Base-by-base conservation (phyloP, 2,113 vertebrate species). In the Paralichthys olivaceus region DNA sequence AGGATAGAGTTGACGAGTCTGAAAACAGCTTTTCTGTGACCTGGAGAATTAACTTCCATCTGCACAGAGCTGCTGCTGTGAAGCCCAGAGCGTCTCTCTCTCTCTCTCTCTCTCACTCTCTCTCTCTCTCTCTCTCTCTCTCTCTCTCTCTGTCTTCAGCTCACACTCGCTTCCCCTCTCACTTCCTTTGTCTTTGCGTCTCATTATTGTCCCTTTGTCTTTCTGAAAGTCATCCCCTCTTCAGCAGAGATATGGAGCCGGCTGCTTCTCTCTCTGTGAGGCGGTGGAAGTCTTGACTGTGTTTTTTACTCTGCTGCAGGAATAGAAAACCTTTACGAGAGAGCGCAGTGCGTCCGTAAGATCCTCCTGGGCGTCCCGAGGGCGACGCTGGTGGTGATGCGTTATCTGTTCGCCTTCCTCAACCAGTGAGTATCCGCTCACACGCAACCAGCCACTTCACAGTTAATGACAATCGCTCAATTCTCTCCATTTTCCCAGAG, bases 321-420 rank as follows among this genome's bases (percentile, higher is more conserved):
- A 91, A 96, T 97, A 77, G 98, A 99, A 91, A 97, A 95, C 95
- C 94, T 99, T 91, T 99, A 97, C 86, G 98, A 99, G 91, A 94
- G 98, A 88, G 96, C 98, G 12, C 96, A 98, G 91, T 96, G 97
- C 90, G 94, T 99, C 93, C 96, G 96, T 54, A 99, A 99, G 94
- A 96, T 99, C 80, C 95, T 99, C 72, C 93, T 98, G 75, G 96
- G 96, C 43, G 93, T 97, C 88, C 96, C 97, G 28, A 95, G 96
- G 63, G 96, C 96, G 2, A 95, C 97, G 71, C 95, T 99, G 71
- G 96, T 99, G 84, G 96, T 99, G 92, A 98, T 98, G 96, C 96
- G 98, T 88, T 99, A 99, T 93, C 96, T 99, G 89, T 99, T 99
- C 23, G 96, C 98, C 89, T 99, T 99, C 93, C 97, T 99, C 86